Percentiles rank a stretch among this genome's conserved stretches.
Conservation (phyloP, 2,888 invertebrate species). For the Pemphredon lugubris region DNA sequence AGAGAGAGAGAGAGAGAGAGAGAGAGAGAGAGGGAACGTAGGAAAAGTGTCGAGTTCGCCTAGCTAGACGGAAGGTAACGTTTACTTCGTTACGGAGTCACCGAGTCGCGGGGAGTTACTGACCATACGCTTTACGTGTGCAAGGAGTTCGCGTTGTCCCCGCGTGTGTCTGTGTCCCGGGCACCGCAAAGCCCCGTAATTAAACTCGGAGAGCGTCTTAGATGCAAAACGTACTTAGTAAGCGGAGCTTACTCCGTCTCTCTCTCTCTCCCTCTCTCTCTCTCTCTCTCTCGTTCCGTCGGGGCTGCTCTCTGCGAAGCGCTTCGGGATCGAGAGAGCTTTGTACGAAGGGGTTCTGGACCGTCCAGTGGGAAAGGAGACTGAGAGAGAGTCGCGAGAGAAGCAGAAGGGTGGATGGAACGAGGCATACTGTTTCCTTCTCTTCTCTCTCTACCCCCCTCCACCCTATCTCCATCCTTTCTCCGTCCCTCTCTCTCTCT, state of each 20-base stretch:
- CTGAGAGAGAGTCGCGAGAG: slow-evolving; percentile 17
- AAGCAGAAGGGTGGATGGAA: slow-evolving; percentile 31
- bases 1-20: too few relatives aligned
- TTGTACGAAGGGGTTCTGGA: slow-evolving; percentile 59
- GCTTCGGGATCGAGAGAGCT: slow-evolving; percentile 45
- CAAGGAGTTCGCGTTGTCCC: slow-evolving; percentile 21
- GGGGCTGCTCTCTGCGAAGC: slow-evolving; percentile 10
- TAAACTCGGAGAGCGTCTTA: slow-evolving; percentile 78
- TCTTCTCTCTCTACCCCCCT: too few relatives aligned
- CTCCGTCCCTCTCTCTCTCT: slow-evolving; percentile 21
- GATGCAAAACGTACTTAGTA: slow-evolving; percentile 79
- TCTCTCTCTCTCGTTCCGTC: too few relatives aligned
- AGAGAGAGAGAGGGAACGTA: too few relatives aligned
- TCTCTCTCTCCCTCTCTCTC: slow-evolving; percentile 39
- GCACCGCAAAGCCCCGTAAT: slow-evolving; percentile 73
- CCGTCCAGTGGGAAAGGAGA: slow-evolving; percentile 58
- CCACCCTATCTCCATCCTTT: too few relatives aligned
- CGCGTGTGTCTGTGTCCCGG: slow-evolving; percentile 37
- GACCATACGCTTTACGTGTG: slow-evolving; percentile 26
- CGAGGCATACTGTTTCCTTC: slow-evolving; percentile 31
- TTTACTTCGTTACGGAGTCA: too few relatives aligned
- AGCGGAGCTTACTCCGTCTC: slow-evolving; percentile 69
- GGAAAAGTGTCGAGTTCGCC: too few relatives aligned
- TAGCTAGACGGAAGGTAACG: not conserved
- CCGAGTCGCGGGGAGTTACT: not conserved